phyloP scores from a whole-genome alignment of 2,797 vertebrate species.

The Urophycis tenuis region DNA sequence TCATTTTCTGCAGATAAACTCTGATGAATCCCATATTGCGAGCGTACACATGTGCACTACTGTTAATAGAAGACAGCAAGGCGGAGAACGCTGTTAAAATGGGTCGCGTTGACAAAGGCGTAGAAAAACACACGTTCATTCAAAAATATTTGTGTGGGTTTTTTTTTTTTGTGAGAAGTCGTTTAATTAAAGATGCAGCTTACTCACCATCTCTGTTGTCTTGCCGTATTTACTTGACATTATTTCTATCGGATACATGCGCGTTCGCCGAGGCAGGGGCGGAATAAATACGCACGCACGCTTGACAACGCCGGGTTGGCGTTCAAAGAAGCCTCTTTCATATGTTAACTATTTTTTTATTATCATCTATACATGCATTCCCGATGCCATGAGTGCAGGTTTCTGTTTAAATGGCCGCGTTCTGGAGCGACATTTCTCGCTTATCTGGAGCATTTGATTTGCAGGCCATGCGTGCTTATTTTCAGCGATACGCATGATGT shows the following conservation, averaged over 20 bases:
- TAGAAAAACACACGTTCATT: background rate
- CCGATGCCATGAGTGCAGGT: background rate
- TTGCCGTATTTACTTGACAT: background rate
- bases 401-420: background rate
- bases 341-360: background rate
- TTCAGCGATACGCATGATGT: slow-evolving; percentile 54
- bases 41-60: slow-evolving; percentile 8
- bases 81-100: background rate
- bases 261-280: background rate
- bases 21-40: slow-evolving; percentile 53
- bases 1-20: slow-evolving; percentile 62
- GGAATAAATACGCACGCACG: background rate
- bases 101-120: background rate
- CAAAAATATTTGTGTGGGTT: too few relatives aligned
- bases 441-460: background rate
- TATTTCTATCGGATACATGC: background rate
- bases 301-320: background rate
- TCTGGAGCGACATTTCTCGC: background rate
- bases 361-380: background rate
- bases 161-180: too few relatives aligned
- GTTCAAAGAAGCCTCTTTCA: background rate
- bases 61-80: slow-evolving; percentile 18
- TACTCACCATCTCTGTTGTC: background rate
- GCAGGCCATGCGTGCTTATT: slow-evolving; percentile 11
- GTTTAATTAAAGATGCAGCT: background rate